Evolutionary conservation across 2,113 vertebrate genomes (phyloP), one percentile per base, ranked within the genome.

Genomic region (Cairina moschata): DNA sequence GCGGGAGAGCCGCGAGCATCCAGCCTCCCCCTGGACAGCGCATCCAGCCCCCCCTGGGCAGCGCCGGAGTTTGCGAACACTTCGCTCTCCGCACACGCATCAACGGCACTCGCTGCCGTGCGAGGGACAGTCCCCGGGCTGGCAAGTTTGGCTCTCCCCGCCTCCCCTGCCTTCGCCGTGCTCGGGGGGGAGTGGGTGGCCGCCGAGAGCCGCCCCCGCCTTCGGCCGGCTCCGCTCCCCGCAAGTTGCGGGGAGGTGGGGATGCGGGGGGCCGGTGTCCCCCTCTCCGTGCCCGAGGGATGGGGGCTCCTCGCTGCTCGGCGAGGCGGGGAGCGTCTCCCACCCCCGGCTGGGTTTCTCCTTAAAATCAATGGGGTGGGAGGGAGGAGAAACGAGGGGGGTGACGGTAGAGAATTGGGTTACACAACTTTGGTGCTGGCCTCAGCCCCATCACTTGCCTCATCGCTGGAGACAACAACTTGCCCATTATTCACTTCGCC

Each of bases 391-490:
- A 90, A 87, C 14, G 81, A 82, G 71, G 77, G 44, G 89, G 86
- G 58, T 83, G 92, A 90, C 65, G 54, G 59, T 54, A 77, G 77
- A 88, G 72, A 96, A 95, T 72, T 87, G 83, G 91, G 83, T 97
- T 95, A 94, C 77, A 96, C 94, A 96, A 96, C 96, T 97, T 97
- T 71, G 74, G 55, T 21, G 75, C 78, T 95, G 96, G 91, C 96
- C 87, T 92, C 81, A 86, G 88, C 93, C 86, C 92, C 92, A 82
- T 69, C 92, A 90, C 76, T 95, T 82, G 89, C 91, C 87, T 97
- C 89, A 77, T 77, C 63, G 77, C 63, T 71, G 68, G 90, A 88
- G 82, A 88, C 66, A 85, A 84, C 91, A 93, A 93, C 90, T 88
- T 91, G 92, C 67, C 86, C 76, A 55, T 91, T 95, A 96, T 95